Percentiles rank a stretch among this genome's conserved stretches.
Evolutionary conservation across 1,140 invertebrate genomes (phyloP).

Genomic region (Cheumatopsyche charites): DNA sequence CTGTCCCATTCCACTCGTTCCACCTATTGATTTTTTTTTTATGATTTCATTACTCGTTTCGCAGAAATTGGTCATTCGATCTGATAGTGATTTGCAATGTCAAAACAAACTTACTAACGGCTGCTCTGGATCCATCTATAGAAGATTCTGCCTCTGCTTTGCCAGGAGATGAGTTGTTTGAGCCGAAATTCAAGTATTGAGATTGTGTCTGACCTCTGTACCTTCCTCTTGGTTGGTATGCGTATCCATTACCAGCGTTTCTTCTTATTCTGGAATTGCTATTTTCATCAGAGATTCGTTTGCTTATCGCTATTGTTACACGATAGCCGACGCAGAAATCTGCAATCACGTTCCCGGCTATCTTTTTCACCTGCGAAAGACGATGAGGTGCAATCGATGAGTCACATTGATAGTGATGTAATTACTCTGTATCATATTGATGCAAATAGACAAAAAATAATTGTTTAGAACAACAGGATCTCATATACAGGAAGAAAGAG

Average conservation of each 20-base stretch:
- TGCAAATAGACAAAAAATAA: too few species aligned
- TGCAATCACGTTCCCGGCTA: conserved; percentile 1
- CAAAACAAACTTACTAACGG: conserved; percentile 71
- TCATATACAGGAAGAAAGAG: too few species aligned
- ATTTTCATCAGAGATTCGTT: not conserved
- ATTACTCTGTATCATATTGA: too few species aligned
- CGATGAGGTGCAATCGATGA: too few species aligned
- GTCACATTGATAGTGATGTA: not conserved
- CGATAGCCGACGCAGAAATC: conserved; percentile 31
- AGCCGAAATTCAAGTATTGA: conserved; percentile 74
- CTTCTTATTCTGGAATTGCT: not conserved
- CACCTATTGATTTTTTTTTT: conserved; percentile 59
- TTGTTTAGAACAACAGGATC: too few species aligned
- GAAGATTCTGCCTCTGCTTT: conserved; percentile 80
- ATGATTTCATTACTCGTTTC: conserved; percentile 14
- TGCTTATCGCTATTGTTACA: not conserved
- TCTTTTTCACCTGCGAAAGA: conserved; percentile 13
- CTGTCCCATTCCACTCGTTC: conserved; percentile 78
- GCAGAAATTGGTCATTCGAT: not conserved
- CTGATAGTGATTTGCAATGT: too few species aligned
- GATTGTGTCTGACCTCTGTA: conserved; percentile 79
- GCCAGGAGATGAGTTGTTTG: conserved; percentile 66
- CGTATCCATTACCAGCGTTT: conserved; percentile 11
- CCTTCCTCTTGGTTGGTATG: conserved; percentile 47
- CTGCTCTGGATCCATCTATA: conserved; percentile 71